Conservation (phyloP, 2,113 vertebrate genomes). For the Callospermophilus lateralis region DNA sequence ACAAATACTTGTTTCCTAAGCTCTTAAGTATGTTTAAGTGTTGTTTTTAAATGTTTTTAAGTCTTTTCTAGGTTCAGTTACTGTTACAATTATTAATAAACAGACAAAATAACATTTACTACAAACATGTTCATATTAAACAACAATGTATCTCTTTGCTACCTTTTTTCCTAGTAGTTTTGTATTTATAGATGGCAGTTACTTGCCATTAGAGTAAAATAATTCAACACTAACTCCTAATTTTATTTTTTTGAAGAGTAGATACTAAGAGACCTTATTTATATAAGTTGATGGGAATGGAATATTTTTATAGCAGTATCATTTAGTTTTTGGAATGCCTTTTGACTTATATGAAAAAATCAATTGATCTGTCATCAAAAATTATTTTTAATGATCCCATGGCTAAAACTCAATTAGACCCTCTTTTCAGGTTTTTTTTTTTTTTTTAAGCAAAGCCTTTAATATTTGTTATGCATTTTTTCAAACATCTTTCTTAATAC, state of each 20-base stretch:
- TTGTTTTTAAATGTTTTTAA: neutral
- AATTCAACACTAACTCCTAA: neutral
- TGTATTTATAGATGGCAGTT: neutral
- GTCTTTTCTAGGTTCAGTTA: neutral
- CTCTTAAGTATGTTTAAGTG: neutral
- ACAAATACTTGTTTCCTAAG: neutral
- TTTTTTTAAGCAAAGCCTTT: neutral
- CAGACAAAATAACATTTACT: neutral
- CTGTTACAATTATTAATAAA: neutral
- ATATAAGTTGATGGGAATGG: neutral
- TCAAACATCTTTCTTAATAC: neutral
- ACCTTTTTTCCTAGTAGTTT: neutral
- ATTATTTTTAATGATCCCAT: conserved; percentile 36
- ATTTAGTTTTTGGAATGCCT: neutral
- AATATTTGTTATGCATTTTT: neutral
- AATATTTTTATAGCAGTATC: neutral
- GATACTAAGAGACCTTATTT: neutral
- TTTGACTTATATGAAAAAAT: conserved; percentile 9
- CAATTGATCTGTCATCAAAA: neutral
- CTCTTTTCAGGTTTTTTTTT: neutral
- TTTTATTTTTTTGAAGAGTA: neutral
- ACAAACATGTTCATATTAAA: neutral
- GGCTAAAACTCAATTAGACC: neutral
- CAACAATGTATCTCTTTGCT: neutral
- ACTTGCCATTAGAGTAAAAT: neutral